A percentile compares a stretch with the other conserved stretches of the same genome.
Conservation (phyloP, 2,888 invertebrate species). For the Drosophila emarginata region DNA sequence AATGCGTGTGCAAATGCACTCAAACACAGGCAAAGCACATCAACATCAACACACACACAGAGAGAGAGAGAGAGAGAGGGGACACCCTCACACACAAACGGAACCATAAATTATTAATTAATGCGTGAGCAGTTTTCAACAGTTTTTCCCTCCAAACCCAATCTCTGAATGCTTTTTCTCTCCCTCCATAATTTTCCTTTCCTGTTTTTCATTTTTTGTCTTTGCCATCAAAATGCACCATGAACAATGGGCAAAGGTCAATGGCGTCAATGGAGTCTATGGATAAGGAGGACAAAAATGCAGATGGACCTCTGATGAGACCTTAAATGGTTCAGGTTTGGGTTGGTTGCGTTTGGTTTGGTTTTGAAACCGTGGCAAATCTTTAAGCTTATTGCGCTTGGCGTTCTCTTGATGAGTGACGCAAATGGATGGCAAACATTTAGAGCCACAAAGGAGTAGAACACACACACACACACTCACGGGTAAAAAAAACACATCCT, state of each 20-base stretch:
- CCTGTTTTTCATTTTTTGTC: too few relatives aligned
- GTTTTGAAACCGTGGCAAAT: constrained; percentile 17
- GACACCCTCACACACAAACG: constrained; percentile 19
- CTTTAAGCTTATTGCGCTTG: constrained; percentile 44
- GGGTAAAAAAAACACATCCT: constrained; percentile 2
- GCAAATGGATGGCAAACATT: constrained; percentile 74
- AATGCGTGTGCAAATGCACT: constrained; percentile 69
- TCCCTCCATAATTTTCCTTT: background rate
- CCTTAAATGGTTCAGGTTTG: background rate
- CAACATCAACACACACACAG: constrained; percentile 13
- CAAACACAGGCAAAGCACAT: constrained; percentile 30
- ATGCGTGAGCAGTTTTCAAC: constrained; percentile 67
- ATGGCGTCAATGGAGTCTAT: constrained; percentile 8
- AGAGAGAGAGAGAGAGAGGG: background rate
- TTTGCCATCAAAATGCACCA: constrained; percentile 23
- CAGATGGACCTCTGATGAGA: constrained; percentile 5
- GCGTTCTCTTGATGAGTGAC: constrained; percentile 46
- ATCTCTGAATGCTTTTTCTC: background rate
- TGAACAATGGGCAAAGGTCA: constrained; percentile 49
- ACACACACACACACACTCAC: background rate
- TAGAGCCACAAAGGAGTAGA: constrained; percentile 49
- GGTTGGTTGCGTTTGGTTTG: background rate
- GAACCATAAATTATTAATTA: constrained; percentile 69
- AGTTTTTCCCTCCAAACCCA: constrained; percentile 10
- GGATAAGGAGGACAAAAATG: background rate